Base-by-base conservation (phyloP, 2,888 invertebrate species). In the Himalopsyche kuldschensis region DNA sequence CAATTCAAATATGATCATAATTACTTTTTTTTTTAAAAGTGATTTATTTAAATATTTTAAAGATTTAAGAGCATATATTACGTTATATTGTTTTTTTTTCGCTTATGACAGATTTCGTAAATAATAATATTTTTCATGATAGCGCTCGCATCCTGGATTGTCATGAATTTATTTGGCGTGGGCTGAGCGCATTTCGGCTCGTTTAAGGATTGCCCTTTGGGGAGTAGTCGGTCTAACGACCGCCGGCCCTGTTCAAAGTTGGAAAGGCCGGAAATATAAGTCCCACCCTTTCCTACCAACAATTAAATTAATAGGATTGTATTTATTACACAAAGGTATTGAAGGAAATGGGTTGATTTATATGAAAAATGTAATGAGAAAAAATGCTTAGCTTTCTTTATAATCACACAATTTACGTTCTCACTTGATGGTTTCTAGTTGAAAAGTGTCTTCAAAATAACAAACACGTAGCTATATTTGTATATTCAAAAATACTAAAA, bases 151-250 rank as follows among this genome's bases (percentile, higher is more conserved):
- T 55, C 55, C 55, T 55, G 55, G 20, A 55, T 55, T 55, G 24
- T 55, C 20, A 0, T 41, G 15, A 55, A 55, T 55, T 20, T 55
- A 55, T 55, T 20, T 55, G 55, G 31, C 31, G 79, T 6, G 63
- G 47, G 75, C 17, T 48, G 48, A 48, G 30, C 47, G 79, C 55
- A 41, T 79, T 79, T 79, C 32, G 63, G 80, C 75, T 80, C 79
- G 55, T 55, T 55, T 76, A 47, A 47, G 46, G 76, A 81, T 81
- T 46, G 76, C 81, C 76, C 81, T 76, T 46, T 48, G 41, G 81
- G 76, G 81, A 81, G 63, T 75, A 75, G 81, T 81, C 76, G 32
- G 32, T 20, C 32, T 80, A 80, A 80, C 80, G 80, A 80, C 69
- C 69, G 27, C 78, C 69, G 31, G 75, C 75, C 31, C 55, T 55